Conservation (phyloP, 2,888 invertebrate species). For the Nebria brevicollis region DNA sequence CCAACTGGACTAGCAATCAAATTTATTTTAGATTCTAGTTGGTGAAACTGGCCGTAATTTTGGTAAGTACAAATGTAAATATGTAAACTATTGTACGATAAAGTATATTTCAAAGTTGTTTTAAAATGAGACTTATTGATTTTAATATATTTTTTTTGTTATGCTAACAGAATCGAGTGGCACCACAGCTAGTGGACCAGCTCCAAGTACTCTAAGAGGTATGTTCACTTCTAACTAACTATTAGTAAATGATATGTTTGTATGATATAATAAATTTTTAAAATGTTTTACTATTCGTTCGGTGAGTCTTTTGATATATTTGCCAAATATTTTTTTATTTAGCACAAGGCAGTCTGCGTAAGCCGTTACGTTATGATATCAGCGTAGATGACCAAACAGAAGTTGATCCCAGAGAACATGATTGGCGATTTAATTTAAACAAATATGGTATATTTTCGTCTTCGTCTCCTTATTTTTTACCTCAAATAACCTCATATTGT, state of each 20-base stretch:
- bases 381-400: slow-evolving; percentile 67
- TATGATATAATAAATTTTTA: no score
- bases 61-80: slow-evolving; percentile 43
- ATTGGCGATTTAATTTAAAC: slow-evolving; percentile 66
- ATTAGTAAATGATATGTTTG: background rate
- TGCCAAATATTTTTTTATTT: slow-evolving; percentile 47
- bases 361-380: slow-evolving; percentile 65
- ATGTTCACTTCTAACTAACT: background rate
- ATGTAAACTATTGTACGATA: slow-evolving; percentile 30
- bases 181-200: slow-evolving; percentile 35
- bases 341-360: slow-evolving; percentile 61
- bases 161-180: slow-evolving; percentile 26
- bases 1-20: background rate
- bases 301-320: background rate
- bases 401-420: slow-evolving; percentile 66
- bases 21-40: background rate
- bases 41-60: background rate
- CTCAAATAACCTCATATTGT: background rate
- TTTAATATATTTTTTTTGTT: slow-evolving; percentile 7
- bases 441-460: slow-evolving; percentile 53
- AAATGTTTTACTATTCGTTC: background rate
- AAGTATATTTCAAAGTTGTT: slow-evolving; percentile 3
- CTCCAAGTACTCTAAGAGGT: slow-evolving; percentile 35
- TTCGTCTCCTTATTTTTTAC: background rate
- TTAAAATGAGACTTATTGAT: slow-evolving; percentile 4